Conservation (phyloP, 37 sponge, comb jelly and placozoan species). For the Aplysina aerophoba region DNA sequence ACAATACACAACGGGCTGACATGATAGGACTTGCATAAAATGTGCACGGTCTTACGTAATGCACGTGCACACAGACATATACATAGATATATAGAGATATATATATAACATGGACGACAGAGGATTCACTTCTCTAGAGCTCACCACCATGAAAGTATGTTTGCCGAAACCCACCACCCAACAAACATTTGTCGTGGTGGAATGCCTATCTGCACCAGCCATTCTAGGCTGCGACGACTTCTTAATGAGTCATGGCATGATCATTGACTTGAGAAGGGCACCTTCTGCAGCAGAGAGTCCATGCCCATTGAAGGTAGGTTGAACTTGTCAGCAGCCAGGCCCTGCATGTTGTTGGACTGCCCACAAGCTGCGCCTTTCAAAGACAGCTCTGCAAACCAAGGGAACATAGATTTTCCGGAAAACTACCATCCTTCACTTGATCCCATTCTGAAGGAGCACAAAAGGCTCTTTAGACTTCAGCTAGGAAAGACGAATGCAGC, state of each 20-base stretch:
- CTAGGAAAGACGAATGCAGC: constrained; percentile 1
- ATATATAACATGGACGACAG: constrained; percentile 15
- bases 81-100: too few species aligned
- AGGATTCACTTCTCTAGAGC: background rate
- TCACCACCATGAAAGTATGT: background rate
- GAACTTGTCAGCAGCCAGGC: background rate
- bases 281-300: background rate
- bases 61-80: too few species aligned
- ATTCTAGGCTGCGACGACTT: constrained; percentile 17
- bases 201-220: constrained; percentile 1
- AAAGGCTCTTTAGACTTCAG: background rate
- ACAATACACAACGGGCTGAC: too few species aligned
- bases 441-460: constrained; percentile 1
- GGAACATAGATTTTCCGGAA: background rate
- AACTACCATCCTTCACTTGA: background rate
- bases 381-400: background rate
- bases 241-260: constrained; percentile 3
- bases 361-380: constrained; percentile 18
- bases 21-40: too few species aligned
- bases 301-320: background rate
- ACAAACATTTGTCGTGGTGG: background rate
- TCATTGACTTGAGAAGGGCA: constrained; percentile 8
- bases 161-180: background rate
- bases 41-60: too few species aligned
- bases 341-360: background rate